Conservation (phyloP, 92 coral and sea anemone genomes). For the Phenganax marumi region DNA sequence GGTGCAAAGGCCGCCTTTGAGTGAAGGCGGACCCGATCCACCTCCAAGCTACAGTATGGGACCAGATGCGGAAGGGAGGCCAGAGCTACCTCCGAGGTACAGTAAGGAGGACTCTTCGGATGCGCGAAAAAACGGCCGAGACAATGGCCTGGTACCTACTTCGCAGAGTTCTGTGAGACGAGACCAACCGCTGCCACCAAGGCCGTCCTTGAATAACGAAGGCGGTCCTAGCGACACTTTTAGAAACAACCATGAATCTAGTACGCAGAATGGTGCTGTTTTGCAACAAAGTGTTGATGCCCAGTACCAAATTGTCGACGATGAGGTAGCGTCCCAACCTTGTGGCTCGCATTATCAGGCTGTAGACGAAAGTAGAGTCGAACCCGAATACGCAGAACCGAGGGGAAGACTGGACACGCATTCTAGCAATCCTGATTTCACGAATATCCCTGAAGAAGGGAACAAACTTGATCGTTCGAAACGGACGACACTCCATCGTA, state of each 20-base stretch:
- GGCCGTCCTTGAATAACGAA: neutral
- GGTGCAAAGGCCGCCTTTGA: no score
- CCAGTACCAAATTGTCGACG: neutral
- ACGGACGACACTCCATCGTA: slow-evolving; percentile 33
- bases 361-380: slow-evolving; percentile 1
- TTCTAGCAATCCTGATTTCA: slow-evolving; percentile 32
- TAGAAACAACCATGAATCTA: neutral
- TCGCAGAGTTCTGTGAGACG: neutral
- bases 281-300: neutral
- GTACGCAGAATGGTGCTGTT: neutral
- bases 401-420: slow-evolving; percentile 27
- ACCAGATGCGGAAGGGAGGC: no score
- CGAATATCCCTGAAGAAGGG: neutral
- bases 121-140: no score
- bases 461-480: slow-evolving; percentile 20
- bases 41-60: no score
- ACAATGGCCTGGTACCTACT: neutral
- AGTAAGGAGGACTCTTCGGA: no score
- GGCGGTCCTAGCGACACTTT: neutral
- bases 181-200: neutral
- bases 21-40: no score
- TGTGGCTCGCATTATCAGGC: slow-evolving; percentile 29
- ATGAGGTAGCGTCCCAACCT: neutral
- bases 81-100: no score
- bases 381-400: slow-evolving; percentile 1